Conservation (phyloP, 2,113 vertebrate species). For the Seriola quinqueradiata region DNA sequence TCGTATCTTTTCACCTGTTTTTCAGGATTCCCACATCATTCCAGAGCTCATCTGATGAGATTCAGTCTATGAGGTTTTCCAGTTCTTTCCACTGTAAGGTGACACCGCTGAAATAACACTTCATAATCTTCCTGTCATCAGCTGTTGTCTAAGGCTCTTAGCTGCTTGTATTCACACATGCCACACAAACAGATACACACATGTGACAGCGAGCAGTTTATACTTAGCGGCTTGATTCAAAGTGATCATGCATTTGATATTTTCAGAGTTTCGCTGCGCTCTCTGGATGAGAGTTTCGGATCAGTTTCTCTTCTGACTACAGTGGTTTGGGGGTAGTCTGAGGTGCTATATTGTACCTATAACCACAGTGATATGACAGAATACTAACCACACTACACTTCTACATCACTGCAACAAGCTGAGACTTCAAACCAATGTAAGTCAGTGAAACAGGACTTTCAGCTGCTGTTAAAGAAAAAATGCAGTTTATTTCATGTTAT, state of each 20-base stretch:
- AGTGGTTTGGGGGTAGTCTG: too few relatives aligned
- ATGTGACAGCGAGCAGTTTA: conserved; percentile 17
- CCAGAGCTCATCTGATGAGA: conserved; percentile 40
- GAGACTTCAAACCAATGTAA: too few relatives aligned
- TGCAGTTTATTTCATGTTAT: too few relatives aligned
- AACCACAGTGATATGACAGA: too few relatives aligned
- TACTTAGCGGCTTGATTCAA: not conserved
- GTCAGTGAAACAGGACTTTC: too few relatives aligned
- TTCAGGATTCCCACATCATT: conserved; percentile 47
- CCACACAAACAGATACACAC: conserved; percentile 29
- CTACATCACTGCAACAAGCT: too few relatives aligned
- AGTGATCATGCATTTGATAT: not conserved
- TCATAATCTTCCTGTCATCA: conserved; percentile 49
- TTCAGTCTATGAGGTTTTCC: conserved; percentile 20
- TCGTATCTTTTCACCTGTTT: conserved; percentile 1
- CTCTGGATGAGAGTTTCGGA: too few relatives aligned
- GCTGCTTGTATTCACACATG: conserved; percentile 32
- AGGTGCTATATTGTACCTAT: too few relatives aligned
- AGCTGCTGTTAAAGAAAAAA: too few relatives aligned
- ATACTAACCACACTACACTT: too few relatives aligned
- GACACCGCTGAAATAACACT: conserved; percentile 47
- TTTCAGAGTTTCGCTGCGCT: too few relatives aligned
- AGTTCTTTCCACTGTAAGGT: conserved; percentile 47
- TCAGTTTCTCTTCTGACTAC: too few relatives aligned
- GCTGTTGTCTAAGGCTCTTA: conserved; percentile 62